Base-by-base conservation (phyloP, 2,797 vertebrate genomes). In the Nasua narica region DNA sequence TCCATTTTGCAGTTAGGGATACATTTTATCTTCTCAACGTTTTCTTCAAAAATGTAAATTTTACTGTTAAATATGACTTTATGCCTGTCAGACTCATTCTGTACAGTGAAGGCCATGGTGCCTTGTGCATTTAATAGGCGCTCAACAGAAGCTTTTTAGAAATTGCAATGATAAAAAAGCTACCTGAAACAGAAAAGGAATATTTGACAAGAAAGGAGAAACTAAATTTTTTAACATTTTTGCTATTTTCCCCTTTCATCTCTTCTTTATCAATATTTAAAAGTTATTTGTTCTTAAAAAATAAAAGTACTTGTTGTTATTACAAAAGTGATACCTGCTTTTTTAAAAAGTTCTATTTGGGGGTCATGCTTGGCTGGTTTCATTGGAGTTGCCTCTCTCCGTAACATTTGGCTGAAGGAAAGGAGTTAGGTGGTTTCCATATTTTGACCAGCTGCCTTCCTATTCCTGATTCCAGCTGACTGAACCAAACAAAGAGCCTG, bases 11-110 rank as follows among this genome's bases (percentile, higher is more conserved):
- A 86, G 70, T 52, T 74, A 43, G 12, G 70, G 10, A 37, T 90
- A 35, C 18, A 81, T 52, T 87, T 56, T 23, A 76, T 5, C 7
- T 90, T 96, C 25, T 76, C 25, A 10, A 21, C 27, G 1, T 82
- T 92, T 92, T 90, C 85, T 97, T 83, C 14, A 74, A 92, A 96
- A 91, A 82, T 93, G 19, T 92, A 85, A 67, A 76, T 82, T 96
- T 97, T 78, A 12, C 88, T 82, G 18, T 93, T 92, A 88, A 86
- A 74, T 69, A 62, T 77, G 70, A 95, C 88, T 90, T 94, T 78
- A 74, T 94, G 72, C 78, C 65, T 95, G 74, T 88, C 87, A 92
- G 84, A 56, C 7, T 82, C 35, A 91, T 90, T 90, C 83, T 65
- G 0, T 43, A 1, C 37, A 58, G 25, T 46, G 67, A 65, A 91